Evolutionary conservation across 2,797 vertebrate genomes (phyloP).

Genomic region (Dicrostonyx torquatus): DNA sequence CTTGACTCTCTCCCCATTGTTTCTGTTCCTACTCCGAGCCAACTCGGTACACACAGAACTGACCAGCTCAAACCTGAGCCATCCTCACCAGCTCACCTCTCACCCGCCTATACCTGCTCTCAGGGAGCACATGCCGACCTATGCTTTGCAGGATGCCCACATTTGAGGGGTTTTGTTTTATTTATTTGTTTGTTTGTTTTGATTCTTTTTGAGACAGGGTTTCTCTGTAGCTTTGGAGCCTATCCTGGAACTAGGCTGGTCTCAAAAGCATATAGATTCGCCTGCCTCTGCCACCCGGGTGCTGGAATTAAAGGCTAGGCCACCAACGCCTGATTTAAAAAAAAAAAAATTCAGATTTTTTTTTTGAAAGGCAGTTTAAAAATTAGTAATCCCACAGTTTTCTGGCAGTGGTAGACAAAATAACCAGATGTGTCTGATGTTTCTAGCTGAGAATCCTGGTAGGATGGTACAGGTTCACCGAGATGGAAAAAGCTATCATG

Average conservation of each 20-base stretch:
- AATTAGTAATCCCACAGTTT: neutral
- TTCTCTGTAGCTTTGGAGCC: too few relatives aligned
- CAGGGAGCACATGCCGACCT: too few relatives aligned
- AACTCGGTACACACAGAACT: neutral
- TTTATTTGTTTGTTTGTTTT: too few relatives aligned
- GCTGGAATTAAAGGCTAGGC: too few relatives aligned
- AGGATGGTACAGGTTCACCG: neutral
- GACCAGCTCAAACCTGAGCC: too few relatives aligned
- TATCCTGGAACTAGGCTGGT: too few relatives aligned
- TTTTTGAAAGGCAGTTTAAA: neutral
- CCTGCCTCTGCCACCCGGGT: too few relatives aligned
- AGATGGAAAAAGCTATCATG: neutral
- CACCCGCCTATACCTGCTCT: neutral
- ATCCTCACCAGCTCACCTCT: neutral
- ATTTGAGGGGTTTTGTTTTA: too few relatives aligned
- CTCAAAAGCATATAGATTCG: too few relatives aligned
- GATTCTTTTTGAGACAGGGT: too few relatives aligned
- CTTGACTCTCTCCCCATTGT: neutral
- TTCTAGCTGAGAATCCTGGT: neutral
- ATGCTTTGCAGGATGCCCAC: neutral
- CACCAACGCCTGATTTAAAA: too few relatives aligned
- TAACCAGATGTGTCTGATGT: neutral
- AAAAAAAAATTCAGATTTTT: neutral
- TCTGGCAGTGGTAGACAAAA: neutral
- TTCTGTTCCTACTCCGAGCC: neutral